These are phyloP conservation scores for Eupeodes luniger DNA, from an alignment of 2,888 invertebrate species.

Conservation along the genomic window DNA sequence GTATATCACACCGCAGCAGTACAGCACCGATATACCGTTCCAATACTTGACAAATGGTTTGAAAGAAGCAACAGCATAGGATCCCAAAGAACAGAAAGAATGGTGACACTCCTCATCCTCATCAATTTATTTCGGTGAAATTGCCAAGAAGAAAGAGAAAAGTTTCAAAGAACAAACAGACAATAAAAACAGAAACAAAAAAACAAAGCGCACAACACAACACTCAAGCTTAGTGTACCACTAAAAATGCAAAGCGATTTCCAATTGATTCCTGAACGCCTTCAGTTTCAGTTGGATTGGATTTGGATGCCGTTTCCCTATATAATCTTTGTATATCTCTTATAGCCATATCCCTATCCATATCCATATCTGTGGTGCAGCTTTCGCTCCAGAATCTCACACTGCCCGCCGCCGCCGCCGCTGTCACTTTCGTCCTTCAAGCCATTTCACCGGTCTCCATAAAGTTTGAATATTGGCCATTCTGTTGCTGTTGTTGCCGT, in stretches of 20 bases:
- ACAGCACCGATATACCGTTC: conserved; percentile 5
- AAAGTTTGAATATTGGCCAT: not conserved
- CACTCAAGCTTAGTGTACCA: conserved; percentile 38
- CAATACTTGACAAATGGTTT: conserved; percentile 44
- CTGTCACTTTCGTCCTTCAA: conserved; percentile 21
- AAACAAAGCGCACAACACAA: not conserved
- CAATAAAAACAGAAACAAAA: not conserved
- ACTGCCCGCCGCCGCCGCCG: not conserved
- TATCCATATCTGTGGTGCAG: conserved; percentile 32
- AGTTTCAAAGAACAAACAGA: not conserved
- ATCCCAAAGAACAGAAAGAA: conserved; percentile 10
- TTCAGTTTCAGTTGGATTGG: conserved; percentile 49
- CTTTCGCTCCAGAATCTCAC: conserved; percentile 35
- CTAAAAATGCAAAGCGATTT: conserved; percentile 66
- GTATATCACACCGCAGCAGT: conserved; percentile 2
- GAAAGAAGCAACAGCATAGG: conserved; percentile 25
- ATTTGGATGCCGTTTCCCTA: too few species aligned
- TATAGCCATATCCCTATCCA: conserved; percentile 27
- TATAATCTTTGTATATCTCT: conserved; percentile 2
- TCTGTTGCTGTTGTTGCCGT: too few species aligned
- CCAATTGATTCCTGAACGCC: conserved; percentile 72
- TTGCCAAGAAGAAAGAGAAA: conserved; percentile 28
- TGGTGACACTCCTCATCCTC: conserved; percentile 63
- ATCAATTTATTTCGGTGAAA: conserved; percentile 49
- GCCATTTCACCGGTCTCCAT: not conserved